These are phyloP conservation scores for Lepidurus couesii DNA, from an alignment of 1,140 invertebrate genomes.

Conservation along the genomic window DNA sequence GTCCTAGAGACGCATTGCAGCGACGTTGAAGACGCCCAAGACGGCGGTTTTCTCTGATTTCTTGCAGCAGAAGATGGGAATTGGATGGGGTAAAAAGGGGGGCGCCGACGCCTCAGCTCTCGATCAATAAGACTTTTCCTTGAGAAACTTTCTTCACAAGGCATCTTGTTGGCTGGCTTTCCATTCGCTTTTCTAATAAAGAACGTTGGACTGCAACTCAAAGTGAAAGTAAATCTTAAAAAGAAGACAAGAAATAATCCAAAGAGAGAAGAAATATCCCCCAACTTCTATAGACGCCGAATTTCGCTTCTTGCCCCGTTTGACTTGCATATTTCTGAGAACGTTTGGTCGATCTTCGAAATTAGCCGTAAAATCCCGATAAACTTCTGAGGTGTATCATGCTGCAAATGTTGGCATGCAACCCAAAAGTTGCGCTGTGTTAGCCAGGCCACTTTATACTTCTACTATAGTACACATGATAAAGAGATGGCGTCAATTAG, in stretches of 20 bases:
- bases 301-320: no score
- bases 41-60: conserved; percentile 8
- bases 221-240: not conserved
- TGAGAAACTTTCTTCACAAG: not conserved
- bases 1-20: conserved; percentile 8
- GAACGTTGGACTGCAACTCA: not conserved
- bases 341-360: no score
- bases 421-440: no score
- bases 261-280: not conserved
- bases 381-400: no score
- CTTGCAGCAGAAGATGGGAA: not conserved
- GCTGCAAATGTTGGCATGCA: no score
- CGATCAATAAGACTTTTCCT: conserved; percentile 20
- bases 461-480: no score
- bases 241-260: not conserved
- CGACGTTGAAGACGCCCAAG: not conserved
- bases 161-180: conserved; percentile 7
- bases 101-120: conserved; percentile 11
- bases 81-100: conserved; percentile 1
- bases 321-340: no score
- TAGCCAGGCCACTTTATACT: no score
- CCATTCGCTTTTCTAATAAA: conserved; percentile 4
- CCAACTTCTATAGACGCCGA: not conserved
- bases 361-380: no score
- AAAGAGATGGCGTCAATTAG: not conserved